Conservation (phyloP, 2,113 vertebrate genomes). For the Phocoena phocoena region DNA sequence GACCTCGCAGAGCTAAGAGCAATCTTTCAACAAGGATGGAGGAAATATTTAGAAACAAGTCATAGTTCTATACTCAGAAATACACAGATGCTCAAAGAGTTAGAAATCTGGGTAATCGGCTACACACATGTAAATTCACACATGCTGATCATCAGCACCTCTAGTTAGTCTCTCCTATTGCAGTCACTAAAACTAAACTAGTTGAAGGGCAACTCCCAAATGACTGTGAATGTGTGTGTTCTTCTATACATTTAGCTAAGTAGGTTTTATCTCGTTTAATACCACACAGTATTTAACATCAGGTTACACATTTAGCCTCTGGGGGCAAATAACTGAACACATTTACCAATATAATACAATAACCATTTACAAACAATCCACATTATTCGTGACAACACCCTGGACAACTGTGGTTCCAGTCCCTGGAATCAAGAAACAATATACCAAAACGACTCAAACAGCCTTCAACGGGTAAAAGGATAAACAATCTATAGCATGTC, state of each 20-base stretch:
- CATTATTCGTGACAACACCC: background rate
- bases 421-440: background rate
- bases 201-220: background rate
- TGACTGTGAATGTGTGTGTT: background rate
- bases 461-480: background rate
- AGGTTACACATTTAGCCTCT: background rate
- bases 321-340: background rate
- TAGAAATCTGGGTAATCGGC: background rate
- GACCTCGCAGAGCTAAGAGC: background rate
- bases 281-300: background rate
- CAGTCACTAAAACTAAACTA: background rate
- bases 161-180: background rate
- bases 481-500: background rate
- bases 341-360: background rate
- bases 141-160: background rate
- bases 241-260: background rate
- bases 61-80: background rate
- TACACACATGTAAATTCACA: background rate
- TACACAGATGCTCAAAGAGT: background rate
- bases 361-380: background rate
- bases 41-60: background rate
- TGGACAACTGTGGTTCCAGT: background rate
- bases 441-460: background rate
- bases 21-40: background rate
- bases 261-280: background rate